phyloP scores from a whole-genome alignment of 2,797 vertebrate genomes.

The Xerus rutilus region DNA sequence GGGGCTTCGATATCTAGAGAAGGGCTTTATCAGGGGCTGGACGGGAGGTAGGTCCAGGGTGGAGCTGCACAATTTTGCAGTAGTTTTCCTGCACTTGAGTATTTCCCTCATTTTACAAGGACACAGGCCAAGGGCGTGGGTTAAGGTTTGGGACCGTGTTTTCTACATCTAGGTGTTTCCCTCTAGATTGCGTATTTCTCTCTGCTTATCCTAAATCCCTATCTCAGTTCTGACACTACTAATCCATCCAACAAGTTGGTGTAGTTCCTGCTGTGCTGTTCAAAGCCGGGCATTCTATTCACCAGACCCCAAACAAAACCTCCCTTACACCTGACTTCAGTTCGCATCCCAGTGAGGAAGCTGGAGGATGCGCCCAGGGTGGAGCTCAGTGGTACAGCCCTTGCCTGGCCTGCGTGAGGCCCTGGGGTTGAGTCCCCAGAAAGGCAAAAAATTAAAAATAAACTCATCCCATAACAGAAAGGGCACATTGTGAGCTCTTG shows the following conservation, averaged over 20 bases:
- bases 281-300: not conserved
- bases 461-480: not conserved
- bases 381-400: not conserved
- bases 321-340: not conserved
- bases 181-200: too few relatives aligned
- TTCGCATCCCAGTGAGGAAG: not conserved
- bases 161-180: too few relatives aligned
- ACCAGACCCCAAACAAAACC: not conserved
- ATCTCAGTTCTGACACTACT: not conserved
- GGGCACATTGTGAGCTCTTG: not conserved
- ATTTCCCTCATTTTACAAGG: too few relatives aligned
- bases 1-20: too few relatives aligned
- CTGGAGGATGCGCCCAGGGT: not conserved
- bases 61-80: too few relatives aligned
- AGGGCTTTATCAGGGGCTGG: too few relatives aligned
- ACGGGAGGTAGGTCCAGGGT: too few relatives aligned
- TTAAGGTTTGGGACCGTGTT: too few relatives aligned
- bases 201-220: too few relatives aligned
- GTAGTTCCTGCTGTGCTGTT: not conserved
- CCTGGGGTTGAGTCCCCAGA: not conserved
- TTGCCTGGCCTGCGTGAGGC: not conserved
- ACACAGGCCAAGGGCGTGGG: too few relatives aligned
- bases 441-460: too few relatives aligned
- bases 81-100: too few relatives aligned
- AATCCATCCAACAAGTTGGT: not conserved